Conservation (phyloP, 2,888 invertebrate genomes). For the Mesochorus sp. region DNA sequence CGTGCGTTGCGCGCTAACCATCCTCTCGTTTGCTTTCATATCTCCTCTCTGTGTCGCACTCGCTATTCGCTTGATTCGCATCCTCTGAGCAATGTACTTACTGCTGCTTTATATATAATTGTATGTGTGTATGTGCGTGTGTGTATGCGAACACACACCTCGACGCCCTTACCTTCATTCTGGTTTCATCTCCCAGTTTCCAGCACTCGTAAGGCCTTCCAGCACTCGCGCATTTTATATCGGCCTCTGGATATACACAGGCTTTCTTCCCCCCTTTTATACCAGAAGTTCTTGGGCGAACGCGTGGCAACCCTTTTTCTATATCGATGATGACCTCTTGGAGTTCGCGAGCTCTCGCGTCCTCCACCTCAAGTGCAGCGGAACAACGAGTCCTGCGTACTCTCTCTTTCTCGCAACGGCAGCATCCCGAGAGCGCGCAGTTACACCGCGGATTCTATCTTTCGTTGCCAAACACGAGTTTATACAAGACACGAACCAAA, state of each 20-base stretch:
- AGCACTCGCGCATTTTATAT: conserved; percentile 58
- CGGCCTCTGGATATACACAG: conserved; percentile 32
- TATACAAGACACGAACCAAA: conserved; percentile 54
- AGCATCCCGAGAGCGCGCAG: conserved; percentile 18
- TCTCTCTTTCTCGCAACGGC: background rate
- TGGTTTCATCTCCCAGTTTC: conserved; percentile 36
- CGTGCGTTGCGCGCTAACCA: conserved; percentile 59
- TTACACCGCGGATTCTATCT: conserved; percentile 58
- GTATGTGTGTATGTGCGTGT: background rate
- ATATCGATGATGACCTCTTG: conserved; percentile 64
- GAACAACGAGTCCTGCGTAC: conserved; percentile 26
- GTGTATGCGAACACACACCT: background rate
- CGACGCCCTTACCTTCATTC: conserved; percentile 21
- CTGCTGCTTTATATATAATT: conserved; percentile 24
- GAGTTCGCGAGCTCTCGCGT: conserved; percentile 45
- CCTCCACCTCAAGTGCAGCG: conserved; percentile 19
- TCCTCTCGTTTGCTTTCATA: conserved; percentile 54
- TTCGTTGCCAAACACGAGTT: conserved; percentile 61
- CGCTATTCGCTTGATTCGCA: conserved; percentile 12
- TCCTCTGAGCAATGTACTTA: conserved; percentile 49
- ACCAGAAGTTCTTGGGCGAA: conserved; percentile 58
- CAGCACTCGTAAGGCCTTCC: conserved; percentile 49
- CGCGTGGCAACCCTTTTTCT: conserved; percentile 65
- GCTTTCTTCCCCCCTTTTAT: conserved; percentile 45
- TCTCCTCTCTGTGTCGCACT: conserved; percentile 31